Base-by-base conservation (phyloP, 1,140 invertebrate genomes). In the Zaprionus davidi region DNA sequence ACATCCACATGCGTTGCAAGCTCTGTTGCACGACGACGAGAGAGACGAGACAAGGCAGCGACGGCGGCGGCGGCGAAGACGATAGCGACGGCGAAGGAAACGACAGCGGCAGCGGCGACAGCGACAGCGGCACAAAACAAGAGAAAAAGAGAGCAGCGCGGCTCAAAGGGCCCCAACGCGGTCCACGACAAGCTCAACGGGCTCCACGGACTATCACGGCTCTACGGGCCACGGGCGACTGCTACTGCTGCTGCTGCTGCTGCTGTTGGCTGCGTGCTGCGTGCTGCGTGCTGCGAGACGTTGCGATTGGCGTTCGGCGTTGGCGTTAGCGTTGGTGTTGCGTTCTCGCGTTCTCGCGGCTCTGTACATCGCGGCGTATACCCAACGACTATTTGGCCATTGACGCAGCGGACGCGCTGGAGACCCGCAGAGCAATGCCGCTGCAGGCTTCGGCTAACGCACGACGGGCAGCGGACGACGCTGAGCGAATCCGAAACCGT, bases 281-380 rank as follows among this genome's bases (percentile, higher is more conserved):
- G 59, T 69, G 66, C 59, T 74, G 60, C 53, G 46, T 59, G 64
- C 65, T 68, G 65, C 65, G 44, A 69, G 41, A 51, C 67, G 66
- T 71, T 75, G 57, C 58, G 85, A 81, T 28, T 26, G 22, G 26
- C 26, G 53, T 55, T 55, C 66, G 76, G 71, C 80, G 75, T 63
- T 55, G 65, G 65, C 62, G 62, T 67, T 76, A 57, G 46, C 46
- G 46, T 51, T 51, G 38, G 65, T 71, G 79, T 64, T 73, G 41
- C 62, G 72, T 70, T 86, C 76, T 83, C 82, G 82, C 41, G 41
- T 46, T 46, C 82, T 87, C 82, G 80, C 91, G 91, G 88, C 81
- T 92, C 87, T 92, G 79, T 78, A 85, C 91, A 92, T 92, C 91
- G 91, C 91, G 91, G 82, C 91, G 91, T 92, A 84, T 92, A 83